Evolutionary conservation across 1,140 invertebrate genomes (phyloP), one percentile per base, ranked within the genome.

Genomic region (Drosophila sechellia): DNA sequence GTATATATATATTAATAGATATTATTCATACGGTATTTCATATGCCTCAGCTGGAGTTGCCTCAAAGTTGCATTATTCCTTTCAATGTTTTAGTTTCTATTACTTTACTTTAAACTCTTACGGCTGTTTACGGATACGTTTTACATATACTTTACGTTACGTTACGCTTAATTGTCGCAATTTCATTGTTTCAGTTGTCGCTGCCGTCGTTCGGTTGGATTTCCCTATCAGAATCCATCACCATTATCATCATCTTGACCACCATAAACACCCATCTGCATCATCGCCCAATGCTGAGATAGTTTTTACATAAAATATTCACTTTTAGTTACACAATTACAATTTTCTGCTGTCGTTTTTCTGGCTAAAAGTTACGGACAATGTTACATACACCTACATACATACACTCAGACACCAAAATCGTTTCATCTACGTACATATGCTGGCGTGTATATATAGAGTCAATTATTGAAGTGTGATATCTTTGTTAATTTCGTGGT

Each of bases 311-410:
- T 89, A 86, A 86, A 86, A 86, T 83, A 87, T 87, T 87, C 61
- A 81, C 45, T 71, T 85, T 77, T 69, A 70, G 75, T 65, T 75
- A 75, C 59, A 75, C 72, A 75, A 75, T 73, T 87, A 81, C 71
- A 79, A 61, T 77, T 52, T 31, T 48, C 27, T 60, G 4, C 53
- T 59, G 60, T 46, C 55, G 63, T 48, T 71, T 66, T 85, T 71
- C 58, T 83, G 76, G 81, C 79, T 89, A 90, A 89, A 87, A 89
- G 31, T 89, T 89, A 85, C 85, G 86, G 85, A 89, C 85, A 90
- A 81, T 85, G 75, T 77, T 77, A 72, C 58, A 55, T 65, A 79
- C 65, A 64, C 54, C 54, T 55, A 70, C 57, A 63, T 55, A 75
- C 72, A 76, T 53, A 84, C 76, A 73, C 57, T 79, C 70, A 81